These are phyloP conservation scores for Mimachlamys varia DNA, from an alignment of 2,888 invertebrate genomes.

Conservation along the genomic window DNA sequence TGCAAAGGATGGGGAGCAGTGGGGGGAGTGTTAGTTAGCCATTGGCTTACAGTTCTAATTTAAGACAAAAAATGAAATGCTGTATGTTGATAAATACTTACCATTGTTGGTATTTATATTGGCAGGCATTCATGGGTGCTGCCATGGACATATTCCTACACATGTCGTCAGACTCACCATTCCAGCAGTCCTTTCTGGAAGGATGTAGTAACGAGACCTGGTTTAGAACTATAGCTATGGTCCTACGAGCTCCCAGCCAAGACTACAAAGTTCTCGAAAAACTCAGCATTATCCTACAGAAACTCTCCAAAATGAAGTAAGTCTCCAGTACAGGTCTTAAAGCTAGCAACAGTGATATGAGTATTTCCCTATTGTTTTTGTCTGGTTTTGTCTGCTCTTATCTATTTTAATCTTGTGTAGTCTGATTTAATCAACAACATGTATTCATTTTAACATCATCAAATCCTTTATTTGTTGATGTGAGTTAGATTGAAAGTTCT, in stretches of 20 bases:
- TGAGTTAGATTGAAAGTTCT: no score
- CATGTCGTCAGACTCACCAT: slow-evolving; percentile 78
- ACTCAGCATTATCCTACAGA: slow-evolving; percentile 79
- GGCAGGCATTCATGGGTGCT: slow-evolving; percentile 74
- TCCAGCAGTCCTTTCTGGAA: slow-evolving; percentile 74
- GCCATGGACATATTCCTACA: slow-evolving; percentile 78
- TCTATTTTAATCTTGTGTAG: neutral
- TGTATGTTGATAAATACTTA: no score
- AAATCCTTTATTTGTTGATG: no score
- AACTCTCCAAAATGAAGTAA: slow-evolving; percentile 78
- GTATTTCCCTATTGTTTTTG: no score
- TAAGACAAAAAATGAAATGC: no score
- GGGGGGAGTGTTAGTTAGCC: no score
- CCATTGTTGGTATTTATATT: neutral
- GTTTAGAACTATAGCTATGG: slow-evolving; percentile 78
- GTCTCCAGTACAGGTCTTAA: neutral
- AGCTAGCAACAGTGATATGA: no score
- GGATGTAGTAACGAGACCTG: slow-evolving; percentile 78
- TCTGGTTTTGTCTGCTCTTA: no score
- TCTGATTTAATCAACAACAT: neutral
- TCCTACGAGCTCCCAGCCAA: slow-evolving; percentile 73
- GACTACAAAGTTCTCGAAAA: slow-evolving; percentile 77
- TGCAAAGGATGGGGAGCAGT: no score
- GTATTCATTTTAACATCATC: no score
- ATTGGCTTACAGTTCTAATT: no score